A percentile compares a stretch with the other conserved stretches of the same genome.
phyloP scores from a whole-genome alignment of 1,140 invertebrate species.

The Drosophila athabasca region DNA sequence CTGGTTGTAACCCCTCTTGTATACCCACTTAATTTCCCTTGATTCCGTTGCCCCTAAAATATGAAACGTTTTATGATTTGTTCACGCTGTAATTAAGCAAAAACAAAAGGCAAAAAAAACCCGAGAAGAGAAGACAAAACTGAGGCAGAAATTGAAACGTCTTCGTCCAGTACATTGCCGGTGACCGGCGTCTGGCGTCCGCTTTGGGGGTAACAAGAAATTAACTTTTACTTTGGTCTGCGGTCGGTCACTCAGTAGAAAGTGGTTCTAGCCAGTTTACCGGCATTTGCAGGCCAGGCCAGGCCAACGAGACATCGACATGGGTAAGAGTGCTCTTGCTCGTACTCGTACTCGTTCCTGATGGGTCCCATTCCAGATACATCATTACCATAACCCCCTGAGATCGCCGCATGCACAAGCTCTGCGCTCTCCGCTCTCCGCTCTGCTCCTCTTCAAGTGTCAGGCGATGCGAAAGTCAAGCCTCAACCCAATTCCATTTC shows the following conservation, averaged over 20 bases:
- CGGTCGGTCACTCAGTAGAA: conserved; percentile 38
- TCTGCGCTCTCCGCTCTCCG: conserved; percentile 1
- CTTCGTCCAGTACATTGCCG: conserved; percentile 6
- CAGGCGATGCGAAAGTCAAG: conserved; percentile 62
- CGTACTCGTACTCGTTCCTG: too few relatives aligned
- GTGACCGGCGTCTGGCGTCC: too few relatives aligned
- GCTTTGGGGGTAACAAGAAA: too few relatives aligned
- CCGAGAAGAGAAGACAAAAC: conserved; percentile 16
- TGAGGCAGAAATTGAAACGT: conserved; percentile 42
- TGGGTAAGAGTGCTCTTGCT: too few relatives aligned
- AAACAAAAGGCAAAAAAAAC: conserved; percentile 22
- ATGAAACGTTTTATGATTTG: conserved; percentile 46
- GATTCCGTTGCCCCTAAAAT: conserved; percentile 51
- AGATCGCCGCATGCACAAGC: conserved; percentile 22
- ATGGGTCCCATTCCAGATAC: too few relatives aligned
- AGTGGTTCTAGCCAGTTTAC: conserved; percentile 67
- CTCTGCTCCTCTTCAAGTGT: conserved; percentile 55
- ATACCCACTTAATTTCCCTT: conserved; percentile 10
- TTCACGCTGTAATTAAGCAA: conserved; percentile 58
- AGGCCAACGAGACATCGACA: too few relatives aligned
- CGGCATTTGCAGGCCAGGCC: conserved; percentile 14
- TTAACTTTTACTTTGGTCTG: conserved; percentile 51
- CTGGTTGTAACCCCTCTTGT: not conserved
- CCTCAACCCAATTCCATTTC: conserved; percentile 17
- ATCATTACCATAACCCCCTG: conserved; percentile 3